phyloP scores from a whole-genome alignment of 2,113 vertebrate genomes.

The Cinclus cinclus region DNA sequence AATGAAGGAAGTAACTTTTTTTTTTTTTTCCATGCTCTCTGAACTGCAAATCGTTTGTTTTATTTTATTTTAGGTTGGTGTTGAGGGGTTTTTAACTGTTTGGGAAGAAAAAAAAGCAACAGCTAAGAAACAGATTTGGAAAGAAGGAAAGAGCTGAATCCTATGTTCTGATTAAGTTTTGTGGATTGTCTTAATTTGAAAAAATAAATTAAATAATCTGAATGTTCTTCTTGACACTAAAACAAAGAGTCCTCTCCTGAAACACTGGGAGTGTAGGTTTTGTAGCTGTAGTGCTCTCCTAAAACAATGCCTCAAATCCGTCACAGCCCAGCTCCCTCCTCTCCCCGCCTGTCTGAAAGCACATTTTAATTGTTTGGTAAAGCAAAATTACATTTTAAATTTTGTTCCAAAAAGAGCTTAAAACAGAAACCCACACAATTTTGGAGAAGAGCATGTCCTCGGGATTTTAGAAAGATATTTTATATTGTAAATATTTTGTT shows the following conservation, averaged over 20 bases:
- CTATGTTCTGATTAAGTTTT: neutral
- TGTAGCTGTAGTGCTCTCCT: neutral
- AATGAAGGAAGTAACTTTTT: neutral
- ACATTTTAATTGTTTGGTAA: neutral
- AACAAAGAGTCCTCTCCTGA: neutral
- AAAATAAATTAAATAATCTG: neutral
- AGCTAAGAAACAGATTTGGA: neutral
- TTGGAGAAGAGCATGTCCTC: neutral
- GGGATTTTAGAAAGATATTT: neutral
- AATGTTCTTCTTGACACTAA: neutral
- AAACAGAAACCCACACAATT: neutral
- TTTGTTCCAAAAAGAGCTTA: neutral
- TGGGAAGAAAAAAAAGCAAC: neutral
- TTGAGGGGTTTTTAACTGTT: neutral
- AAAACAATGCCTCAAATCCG: neutral
- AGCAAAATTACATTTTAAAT: neutral
- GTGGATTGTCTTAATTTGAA: neutral
- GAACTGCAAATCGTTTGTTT: neutral
- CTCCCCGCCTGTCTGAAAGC: neutral
- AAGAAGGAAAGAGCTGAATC: neutral
- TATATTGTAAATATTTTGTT: neutral
- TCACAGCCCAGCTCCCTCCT: neutral
- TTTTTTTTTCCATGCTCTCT: neutral
- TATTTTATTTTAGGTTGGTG: neutral
- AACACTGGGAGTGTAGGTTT: neutral